Base-by-base conservation (phyloP, 2,113 vertebrate species). In the Oryzias woworae region DNA sequence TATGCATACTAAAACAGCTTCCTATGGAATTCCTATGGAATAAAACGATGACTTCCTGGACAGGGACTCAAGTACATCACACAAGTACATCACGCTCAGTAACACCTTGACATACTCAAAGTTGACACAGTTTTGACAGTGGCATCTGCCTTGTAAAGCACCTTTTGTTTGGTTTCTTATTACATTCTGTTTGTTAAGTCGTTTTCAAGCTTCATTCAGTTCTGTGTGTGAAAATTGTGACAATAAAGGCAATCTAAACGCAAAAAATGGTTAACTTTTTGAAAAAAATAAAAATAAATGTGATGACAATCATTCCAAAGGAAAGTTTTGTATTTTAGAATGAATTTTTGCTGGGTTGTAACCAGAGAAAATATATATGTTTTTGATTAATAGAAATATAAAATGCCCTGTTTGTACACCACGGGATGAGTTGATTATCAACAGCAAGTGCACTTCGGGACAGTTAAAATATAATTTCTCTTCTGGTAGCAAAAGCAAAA, bases 371-470 rank as follows among this genome's bases (percentile, higher is more conserved):
- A 15, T 6, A 17, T 13, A 15, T 80, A 75, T 58, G 62, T 81
- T 75, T 17, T n/a, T 55, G 51, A 81, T 44, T 53, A 76, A 75
- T 78, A 78, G 41, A 75, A 87, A 82, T 87, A 74, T 44, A 85
- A 86, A 91, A 83, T 89, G 81, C 84, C 85, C 81, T 62, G 66
- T 87, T 73, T 89, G 73, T 85, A 75, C 20, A 20, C 77, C 73
- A 71, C 63, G 83, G 71, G 61, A 77, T n/a, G 69, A 84, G 58
- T 50, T 13, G 49, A 79, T 85, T 86, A 81, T 86, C 86, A 82
- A 84, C 79, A 87, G 80, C 82, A 92, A 92, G 85, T 87, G 85
- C 90, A 92, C 89, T 92, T 92, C 45, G 51, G 83, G 80, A 78
- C 73, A 67, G 13, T 22, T 26, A 76, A 82, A 73, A 85, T 22